Percentiles rank a stretch among this genome's conserved stretches.
Conservation (phyloP, 2,797 vertebrate species). For the Lates japonicus region DNA sequence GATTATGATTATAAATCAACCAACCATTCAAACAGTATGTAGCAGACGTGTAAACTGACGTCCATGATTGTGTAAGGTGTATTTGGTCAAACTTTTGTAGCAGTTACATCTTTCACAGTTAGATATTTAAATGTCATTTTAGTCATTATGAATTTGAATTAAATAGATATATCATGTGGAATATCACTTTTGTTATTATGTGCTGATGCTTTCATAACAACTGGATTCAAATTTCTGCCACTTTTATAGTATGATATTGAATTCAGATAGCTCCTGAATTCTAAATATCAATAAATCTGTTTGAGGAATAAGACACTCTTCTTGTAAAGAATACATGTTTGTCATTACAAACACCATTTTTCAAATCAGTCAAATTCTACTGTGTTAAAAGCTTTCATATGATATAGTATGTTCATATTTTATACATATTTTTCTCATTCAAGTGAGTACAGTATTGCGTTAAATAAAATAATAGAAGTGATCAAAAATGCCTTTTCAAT, state of each 20-base stretch:
- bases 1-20: not conserved
- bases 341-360: no score
- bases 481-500: not conserved
- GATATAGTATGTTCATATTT: not conserved
- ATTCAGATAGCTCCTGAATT: not conserved
- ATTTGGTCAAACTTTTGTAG: not conserved
- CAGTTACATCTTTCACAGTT: not conserved
- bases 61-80: not conserved
- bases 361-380: no score
- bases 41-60: no score
- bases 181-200: not conserved
- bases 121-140: not conserved
- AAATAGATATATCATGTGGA: not conserved
- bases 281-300: not conserved
- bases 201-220: not conserved
- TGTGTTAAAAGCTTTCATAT: not conserved
- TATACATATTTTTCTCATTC: not conserved
- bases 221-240: not conserved
- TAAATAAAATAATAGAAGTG: not conserved
- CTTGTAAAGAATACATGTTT: no score
- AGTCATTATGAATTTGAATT: not conserved
- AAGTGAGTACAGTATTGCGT: not conserved
- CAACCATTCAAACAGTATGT: not conserved
- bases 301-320: not conserved
- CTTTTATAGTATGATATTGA: not conserved